Conservation (phyloP, 2,797 vertebrate species). For the Phoxinus dragarum region DNA sequence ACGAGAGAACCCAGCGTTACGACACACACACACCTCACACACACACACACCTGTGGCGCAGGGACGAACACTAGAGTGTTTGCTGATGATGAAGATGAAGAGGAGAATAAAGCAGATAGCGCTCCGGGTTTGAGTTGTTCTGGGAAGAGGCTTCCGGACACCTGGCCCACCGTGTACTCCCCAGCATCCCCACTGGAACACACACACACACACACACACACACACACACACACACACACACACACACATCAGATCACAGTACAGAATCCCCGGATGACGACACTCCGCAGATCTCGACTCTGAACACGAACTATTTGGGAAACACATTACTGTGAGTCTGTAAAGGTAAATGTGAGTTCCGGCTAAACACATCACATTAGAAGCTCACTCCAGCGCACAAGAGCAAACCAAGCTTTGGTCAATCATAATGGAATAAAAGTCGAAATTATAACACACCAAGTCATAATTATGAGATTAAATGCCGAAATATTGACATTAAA, state of each 20-base stretch:
- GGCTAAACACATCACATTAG: not conserved
- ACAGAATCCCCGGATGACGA: no score
- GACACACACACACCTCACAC: no score
- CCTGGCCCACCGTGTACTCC: slow-evolving; percentile 77
- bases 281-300: no score
- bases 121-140: slow-evolving; percentile 53
- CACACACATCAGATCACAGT: not conserved
- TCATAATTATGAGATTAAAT: no score
- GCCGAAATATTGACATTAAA: not conserved
- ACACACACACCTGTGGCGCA: slow-evolving; percentile 65
- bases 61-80: slow-evolving; percentile 65
- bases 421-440: not conserved
- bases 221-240: not conserved
- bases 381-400: not conserved
- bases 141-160: slow-evolving; percentile 75
- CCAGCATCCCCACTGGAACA: slow-evolving; percentile 15
- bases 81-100: slow-evolving; percentile 39
- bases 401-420: not conserved
- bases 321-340: no score
- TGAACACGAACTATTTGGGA: no score
- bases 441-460: no score
- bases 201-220: no score
- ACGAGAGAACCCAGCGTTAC: not conserved
- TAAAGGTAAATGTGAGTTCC: not conserved
- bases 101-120: slow-evolving; percentile 72